A percentile compares a stretch with the other conserved stretches of the same genome.
Conservation (phyloP, 2,113 vertebrate species). For the Ailurus styani region DNA sequence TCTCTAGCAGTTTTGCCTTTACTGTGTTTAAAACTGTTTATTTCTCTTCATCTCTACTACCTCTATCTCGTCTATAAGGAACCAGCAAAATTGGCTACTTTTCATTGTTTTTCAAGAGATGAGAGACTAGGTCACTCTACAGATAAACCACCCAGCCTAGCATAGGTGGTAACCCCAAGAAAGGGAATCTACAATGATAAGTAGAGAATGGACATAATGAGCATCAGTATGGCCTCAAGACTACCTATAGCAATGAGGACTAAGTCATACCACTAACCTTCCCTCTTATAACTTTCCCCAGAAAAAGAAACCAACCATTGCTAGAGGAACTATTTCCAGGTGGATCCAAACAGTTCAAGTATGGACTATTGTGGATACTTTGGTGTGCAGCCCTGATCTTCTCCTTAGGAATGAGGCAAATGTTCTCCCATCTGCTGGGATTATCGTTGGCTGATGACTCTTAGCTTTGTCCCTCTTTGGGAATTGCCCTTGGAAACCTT, state of each 20-base stretch:
- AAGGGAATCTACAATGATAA: not conserved
- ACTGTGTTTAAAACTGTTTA: not conserved
- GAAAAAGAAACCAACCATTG: not conserved
- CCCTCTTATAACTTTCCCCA: not conserved
- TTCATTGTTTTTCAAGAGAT: not conserved
- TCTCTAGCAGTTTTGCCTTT: not conserved
- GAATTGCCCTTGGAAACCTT: not conserved
- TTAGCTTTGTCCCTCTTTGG: not conserved
- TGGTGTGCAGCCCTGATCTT: not conserved
- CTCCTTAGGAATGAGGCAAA: not conserved
- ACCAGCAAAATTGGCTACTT: not conserved
- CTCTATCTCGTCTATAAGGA: not conserved
- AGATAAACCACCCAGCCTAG: not conserved
- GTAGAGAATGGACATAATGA: not conserved
- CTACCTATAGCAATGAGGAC: not conserved
- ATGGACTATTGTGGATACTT: not conserved
- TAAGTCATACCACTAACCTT: not conserved
- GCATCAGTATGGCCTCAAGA: not conserved
- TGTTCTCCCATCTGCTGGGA: not conserved
- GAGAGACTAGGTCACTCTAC: not conserved
- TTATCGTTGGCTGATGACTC: not conserved
- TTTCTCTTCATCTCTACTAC: not conserved
- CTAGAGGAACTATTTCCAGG: not conserved
- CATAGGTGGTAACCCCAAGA: not conserved
- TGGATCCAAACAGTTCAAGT: not conserved